phyloP scores from a whole-genome alignment of 2,888 invertebrate species.

The Eudemis profundana region DNA sequence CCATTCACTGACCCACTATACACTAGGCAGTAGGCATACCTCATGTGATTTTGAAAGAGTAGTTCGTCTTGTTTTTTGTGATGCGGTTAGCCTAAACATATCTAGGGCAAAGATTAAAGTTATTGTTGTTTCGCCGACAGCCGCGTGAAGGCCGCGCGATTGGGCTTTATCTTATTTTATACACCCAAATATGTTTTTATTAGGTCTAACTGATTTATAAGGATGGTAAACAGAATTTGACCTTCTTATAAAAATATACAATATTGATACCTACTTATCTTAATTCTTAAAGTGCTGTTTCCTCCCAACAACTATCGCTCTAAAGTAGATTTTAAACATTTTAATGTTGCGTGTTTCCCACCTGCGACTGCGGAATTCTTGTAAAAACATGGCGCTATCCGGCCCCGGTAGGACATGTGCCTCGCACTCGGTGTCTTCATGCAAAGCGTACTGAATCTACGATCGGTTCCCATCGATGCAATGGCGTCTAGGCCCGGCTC shows the following conservation, averaged over 20 bases:
- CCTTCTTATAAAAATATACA: too few relatives aligned
- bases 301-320: background rate
- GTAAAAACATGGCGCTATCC: constrained; percentile 37
- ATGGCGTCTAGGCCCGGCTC: constrained; percentile 42
- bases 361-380: constrained; percentile 33
- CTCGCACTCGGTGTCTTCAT: constrained; percentile 29
- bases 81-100: constrained; percentile 35
- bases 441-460: constrained; percentile 26
- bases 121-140: constrained; percentile 35
- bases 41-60: constrained; percentile 47
- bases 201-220: constrained; percentile 9
- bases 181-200: constrained; percentile 30
- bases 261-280: too few relatives aligned
- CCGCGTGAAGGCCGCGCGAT: constrained; percentile 30
- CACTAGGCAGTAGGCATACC: constrained; percentile 64
- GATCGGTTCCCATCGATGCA: constrained; percentile 24
- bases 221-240: constrained; percentile 2
- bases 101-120: constrained; percentile 38
- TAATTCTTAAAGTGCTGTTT: background rate
- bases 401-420: constrained; percentile 36
- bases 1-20: constrained; percentile 76
- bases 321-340: constrained; percentile 14
- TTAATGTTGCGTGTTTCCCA: constrained; percentile 18
- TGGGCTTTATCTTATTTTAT: constrained; percentile 35
- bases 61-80: constrained; percentile 32